Conservation (phyloP, 1,140 invertebrate genomes). For the Bicyclus anynana region DNA sequence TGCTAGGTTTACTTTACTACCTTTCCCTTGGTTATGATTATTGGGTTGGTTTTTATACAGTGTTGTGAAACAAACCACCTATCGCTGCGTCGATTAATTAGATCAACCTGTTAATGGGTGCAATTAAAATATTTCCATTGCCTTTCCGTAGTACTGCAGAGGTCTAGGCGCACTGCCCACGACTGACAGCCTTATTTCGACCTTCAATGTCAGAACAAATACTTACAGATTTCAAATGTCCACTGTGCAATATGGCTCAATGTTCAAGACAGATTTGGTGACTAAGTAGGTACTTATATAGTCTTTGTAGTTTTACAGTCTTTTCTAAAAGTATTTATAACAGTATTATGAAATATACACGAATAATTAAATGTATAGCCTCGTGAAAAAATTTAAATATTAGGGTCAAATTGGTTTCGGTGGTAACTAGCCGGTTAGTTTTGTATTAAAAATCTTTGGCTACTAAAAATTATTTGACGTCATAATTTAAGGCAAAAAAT, state of each 20-base stretch:
- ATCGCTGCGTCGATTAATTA: conserved; percentile 1
- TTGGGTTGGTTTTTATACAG: not conserved
- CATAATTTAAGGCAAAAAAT: too few relatives aligned
- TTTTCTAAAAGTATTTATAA: not conserved
- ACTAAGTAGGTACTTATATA: too few relatives aligned
- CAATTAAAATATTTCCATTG: conserved; percentile 19
- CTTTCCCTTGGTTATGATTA: not conserved
- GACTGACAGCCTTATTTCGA: conserved; percentile 20
- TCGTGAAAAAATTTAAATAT: not conserved
- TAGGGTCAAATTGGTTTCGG: not conserved
- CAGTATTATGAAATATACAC: not conserved
- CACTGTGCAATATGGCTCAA: conserved; percentile 8
- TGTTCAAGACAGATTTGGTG: conserved; percentile 1
- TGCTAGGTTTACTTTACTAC: not conserved
- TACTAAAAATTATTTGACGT: too few relatives aligned
- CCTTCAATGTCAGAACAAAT: conserved; percentile 33
- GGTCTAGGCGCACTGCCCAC: conserved; percentile 21
- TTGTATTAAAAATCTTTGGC: too few relatives aligned
- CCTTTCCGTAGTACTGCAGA: conserved; percentile 13
- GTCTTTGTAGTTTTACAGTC: too few relatives aligned
- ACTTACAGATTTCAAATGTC: conserved; percentile 22
- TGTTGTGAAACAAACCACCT: conserved; percentile 1
- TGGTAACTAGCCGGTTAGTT: too few relatives aligned
- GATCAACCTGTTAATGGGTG: conserved; percentile 2
- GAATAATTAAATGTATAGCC: not conserved